Conservation (phyloP, 2,797 vertebrate species). For the Hydrophis major region DNA sequence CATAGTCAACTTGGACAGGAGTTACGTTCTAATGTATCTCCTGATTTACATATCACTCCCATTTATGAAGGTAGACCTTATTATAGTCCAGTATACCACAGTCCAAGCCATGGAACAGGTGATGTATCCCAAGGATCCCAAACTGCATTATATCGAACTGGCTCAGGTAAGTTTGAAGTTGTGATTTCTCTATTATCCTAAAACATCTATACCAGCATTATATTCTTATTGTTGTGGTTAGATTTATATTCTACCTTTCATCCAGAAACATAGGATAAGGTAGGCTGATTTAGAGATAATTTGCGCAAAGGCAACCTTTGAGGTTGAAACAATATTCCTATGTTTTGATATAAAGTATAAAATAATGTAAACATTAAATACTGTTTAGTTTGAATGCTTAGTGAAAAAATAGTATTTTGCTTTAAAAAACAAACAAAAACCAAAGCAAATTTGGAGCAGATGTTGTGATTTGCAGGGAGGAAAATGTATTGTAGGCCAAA, state of each 20-base stretch:
- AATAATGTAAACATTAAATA: not conserved
- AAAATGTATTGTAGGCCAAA: not conserved
- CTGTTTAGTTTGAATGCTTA: not conserved
- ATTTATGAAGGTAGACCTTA: constrained; percentile 93
- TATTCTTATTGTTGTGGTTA: not conserved
- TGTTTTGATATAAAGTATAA: not conserved
- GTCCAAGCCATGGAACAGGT: constrained; percentile 82
- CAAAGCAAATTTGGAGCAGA: not conserved
- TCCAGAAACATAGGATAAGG: not conserved
- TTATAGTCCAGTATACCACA: constrained; percentile 88
- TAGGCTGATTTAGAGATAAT: not conserved
- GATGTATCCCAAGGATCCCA: constrained; percentile 79
- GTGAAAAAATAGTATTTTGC: not conserved
- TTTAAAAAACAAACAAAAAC: not conserved
- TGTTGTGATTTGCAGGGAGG: not conserved
- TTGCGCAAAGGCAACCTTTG: not conserved
- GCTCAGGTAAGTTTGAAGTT: constrained; percentile 78
- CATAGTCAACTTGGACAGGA: constrained; percentile 91
- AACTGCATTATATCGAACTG: constrained; percentile 81
- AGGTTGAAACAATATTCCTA: not conserved
- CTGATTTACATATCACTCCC: constrained; percentile 91
- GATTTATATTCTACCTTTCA: not conserved
- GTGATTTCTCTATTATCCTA: not conserved
- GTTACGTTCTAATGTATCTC: constrained; percentile 84
- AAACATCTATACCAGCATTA: too few species aligned